Conservation (phyloP, 1,140 invertebrate genomes). For the Bradysia coprophila region DNA sequence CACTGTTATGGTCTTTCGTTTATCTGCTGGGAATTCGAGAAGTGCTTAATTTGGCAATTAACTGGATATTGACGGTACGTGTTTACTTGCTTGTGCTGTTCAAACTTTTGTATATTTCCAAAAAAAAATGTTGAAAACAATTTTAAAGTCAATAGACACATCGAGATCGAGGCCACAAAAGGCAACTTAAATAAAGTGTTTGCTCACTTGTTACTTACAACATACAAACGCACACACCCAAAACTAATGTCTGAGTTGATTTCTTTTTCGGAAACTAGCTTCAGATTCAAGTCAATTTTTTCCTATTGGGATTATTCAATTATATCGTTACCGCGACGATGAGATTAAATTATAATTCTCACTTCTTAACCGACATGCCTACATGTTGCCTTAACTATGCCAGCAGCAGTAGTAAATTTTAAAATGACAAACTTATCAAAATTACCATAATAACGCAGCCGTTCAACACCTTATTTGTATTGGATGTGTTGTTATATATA, state of each 20-base stretch:
- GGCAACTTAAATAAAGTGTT: background rate
- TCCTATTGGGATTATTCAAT: too few species aligned
- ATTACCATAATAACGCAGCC: too few species aligned
- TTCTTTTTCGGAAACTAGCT: background rate
- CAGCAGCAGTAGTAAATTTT: background rate
- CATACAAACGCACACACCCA: background rate
- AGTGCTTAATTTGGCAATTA: constrained; percentile 54
- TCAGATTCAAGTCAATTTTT: too few species aligned
- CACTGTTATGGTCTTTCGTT: constrained; percentile 59
- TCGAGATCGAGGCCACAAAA: background rate
- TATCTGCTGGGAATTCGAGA: constrained; percentile 64
- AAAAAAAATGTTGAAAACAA: background rate
- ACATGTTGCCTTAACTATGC: background rate
- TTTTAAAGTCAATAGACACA: background rate
- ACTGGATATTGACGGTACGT: constrained; percentile 61
- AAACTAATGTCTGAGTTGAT: background rate
- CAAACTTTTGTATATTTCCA: background rate
- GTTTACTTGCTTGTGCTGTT: background rate
- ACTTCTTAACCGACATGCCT: background rate
- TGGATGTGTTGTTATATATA: background rate
- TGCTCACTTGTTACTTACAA: background rate
- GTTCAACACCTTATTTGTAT: background rate
- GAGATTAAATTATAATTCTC: too few species aligned
- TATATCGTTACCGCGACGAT: too few species aligned
- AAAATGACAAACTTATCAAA: too few species aligned